Percentiles rank a stretch among this genome's conserved stretches.
Conservation (phyloP, 1,140 invertebrate species). For the Camponotus vicinus region DNA sequence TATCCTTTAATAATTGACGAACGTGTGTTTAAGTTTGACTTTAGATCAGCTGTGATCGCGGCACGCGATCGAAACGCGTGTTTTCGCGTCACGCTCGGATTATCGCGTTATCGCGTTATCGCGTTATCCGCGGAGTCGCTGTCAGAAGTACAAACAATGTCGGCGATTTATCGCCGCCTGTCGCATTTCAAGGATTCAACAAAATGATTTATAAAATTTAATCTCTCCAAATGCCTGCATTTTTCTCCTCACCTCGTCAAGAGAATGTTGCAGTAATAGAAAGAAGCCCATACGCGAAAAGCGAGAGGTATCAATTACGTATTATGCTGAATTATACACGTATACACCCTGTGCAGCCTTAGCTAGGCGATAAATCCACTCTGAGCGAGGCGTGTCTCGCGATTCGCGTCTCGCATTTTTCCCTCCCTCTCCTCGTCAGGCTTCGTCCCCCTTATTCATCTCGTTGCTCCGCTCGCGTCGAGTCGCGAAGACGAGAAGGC, state of each 20-base stretch:
- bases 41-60: not conserved
- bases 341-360: not conserved
- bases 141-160: constrained; percentile 23
- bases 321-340: not conserved
- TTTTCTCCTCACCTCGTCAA: not conserved
- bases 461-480: not conserved
- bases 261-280: not conserved
- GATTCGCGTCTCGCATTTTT: constrained; percentile 29
- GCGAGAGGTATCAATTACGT: not conserved
- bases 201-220: not conserved
- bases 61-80: not conserved
- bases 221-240: not conserved
- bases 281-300: not conserved
- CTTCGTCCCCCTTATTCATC: constrained; percentile 24
- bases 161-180: constrained; percentile 10
- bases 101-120: constrained; percentile 38
- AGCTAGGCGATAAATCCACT: constrained; percentile 30
- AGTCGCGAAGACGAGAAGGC: not conserved
- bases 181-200: not conserved
- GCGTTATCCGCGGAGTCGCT: not conserved
- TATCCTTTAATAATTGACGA: too few species aligned
- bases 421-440: not conserved
- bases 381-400: constrained; percentile 28
- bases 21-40: too few species aligned
- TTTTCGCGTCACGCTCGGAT: not conserved